Percentiles rank a stretch among this genome's conserved stretches.
Evolutionary conservation across 2,797 vertebrate genomes (phyloP).

Genomic region (Sardinella longiceps): DNA sequence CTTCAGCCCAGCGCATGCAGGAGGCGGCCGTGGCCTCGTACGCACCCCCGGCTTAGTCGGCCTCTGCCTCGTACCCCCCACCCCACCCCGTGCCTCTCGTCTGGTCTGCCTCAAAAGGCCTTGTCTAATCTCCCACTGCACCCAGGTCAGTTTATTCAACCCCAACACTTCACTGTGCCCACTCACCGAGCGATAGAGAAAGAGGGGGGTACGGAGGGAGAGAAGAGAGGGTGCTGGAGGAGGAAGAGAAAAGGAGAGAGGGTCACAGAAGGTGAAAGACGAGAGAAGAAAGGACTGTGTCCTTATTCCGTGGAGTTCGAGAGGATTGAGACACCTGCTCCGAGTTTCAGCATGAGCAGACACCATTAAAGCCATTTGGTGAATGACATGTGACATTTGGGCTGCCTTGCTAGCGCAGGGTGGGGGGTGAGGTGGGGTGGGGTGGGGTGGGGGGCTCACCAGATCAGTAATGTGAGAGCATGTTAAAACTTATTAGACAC

Average conservation of each 20-base stretch:
- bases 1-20: constrained; percentile 64
- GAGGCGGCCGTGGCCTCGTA: constrained; percentile 58
- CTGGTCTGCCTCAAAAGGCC: constrained; percentile 53
- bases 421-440: too few relatives aligned
- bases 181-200: constrained; percentile 52
- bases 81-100: constrained; percentile 52
- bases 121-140: constrained; percentile 55
- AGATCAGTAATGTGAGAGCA: neutral
- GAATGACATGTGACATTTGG: constrained; percentile 39
- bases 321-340: constrained; percentile 36
- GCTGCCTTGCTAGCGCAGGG: neutral
- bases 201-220: constrained; percentile 29
- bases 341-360: constrained; percentile 52
- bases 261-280: neutral
- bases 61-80: constrained; percentile 54
- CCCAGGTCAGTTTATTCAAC: constrained; percentile 70
- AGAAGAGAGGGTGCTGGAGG: neutral
- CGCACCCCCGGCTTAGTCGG: constrained; percentile 40
- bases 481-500: neutral
- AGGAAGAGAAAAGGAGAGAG: neutral
- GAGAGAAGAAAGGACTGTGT: neutral
- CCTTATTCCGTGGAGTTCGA: neutral
- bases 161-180: constrained; percentile 67
- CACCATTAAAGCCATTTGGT: constrained; percentile 51
- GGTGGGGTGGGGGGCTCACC: neutral